Evolutionary conservation across 2,797 vertebrate genomes (phyloP), one percentile per base, ranked within the genome.

Genomic region (Peromyscus attwateri): DNA sequence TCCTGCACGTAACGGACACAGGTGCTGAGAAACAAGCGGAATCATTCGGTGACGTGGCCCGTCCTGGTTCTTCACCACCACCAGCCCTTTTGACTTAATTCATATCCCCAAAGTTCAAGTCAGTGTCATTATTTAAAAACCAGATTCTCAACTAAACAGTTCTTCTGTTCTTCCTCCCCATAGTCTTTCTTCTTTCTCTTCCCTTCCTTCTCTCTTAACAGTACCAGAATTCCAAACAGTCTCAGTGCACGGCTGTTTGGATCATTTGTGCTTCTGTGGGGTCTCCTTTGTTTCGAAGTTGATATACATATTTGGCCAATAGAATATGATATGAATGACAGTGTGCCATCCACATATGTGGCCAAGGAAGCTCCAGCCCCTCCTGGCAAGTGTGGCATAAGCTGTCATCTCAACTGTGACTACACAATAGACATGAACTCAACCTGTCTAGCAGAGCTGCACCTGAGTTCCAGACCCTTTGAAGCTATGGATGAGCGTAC

Each of bases 31-130:
- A 23, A 60, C 37, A 49, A 62, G 29, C 29, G 34, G 64, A 21
- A 10, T 55, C 71, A 77, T 83, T 21, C 49, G 27, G 25, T 31
- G 76, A 34, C 14, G 16, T 0, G 46, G 21, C 25, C 16, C 37
- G 6, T 37, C 25, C 43, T 66, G 46, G 2, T 73, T 62, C 57
- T 71, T 12, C 46, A 49, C 62, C 29, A 34, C 17, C 83, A 68
- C n/a, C 85, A 83, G 82, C 57, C 71, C 71, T 76, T 92, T 82
- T 57, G 40, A 82, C n/a, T 82, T 80, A 13, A 37, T 31, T 94
- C 90, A 82, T 88, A 92, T 52, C 25, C 81, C 71, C 12, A 16
- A 75, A 75, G 34, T 82, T 62, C 13, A 89, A 95, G 43, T 21
- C 34, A 82, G 76, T 49, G 11, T 11, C 57, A 79, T 90, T 43